Evolutionary conservation across 2,797 vertebrate genomes (phyloP), one percentile per base, ranked within the genome.

Genomic region (Notolepis coatsorum): DNA sequence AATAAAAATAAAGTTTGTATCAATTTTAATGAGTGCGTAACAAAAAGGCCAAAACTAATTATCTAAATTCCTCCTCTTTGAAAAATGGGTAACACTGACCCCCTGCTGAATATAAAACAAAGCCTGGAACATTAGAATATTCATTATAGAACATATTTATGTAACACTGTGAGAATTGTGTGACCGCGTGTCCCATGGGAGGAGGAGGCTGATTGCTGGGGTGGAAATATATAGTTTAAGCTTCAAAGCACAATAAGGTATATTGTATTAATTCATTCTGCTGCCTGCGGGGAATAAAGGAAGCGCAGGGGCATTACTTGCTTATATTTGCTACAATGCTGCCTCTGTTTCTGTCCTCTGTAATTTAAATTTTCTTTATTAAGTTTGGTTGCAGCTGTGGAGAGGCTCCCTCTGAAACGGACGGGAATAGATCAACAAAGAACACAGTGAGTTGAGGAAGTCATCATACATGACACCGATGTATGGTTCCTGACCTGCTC

Each of bases 31-130:
- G 85, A 88, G 85, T 58, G 65, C 42, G 61, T 81, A 87, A 87
- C 81, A 88, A 88, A 90, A 87, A 79, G 73, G 55, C 73, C 78
- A 64, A 20, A 74, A 84, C 88, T 88, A 91, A 91, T 91, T 88
- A 91, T 74, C 75, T 71, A 77, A 77, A 88, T 60, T 81, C 65
- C 53, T 65, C 72, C 72, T 56, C 84, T 90, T 89, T 91, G 81
- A 87, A 89, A 85, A 90, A 84, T 41, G 65, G 74, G 76, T 63
- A 74, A 64, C 52, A 18, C 75, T 87, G 87, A 83, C 83, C 85
- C 81, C 54, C 81, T 61, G 49, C 79, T 71, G 85, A 75, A 85
- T 71, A 69, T 58, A 73, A 85, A 87, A 89, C 82, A 88, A 89
- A 90, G 75, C 67, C 67, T 13, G 7, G 74, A 64, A 74, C 76